Percentiles rank a stretch among this genome's conserved stretches.
phyloP scores from a whole-genome alignment of 2,888 invertebrate species.

The Pseudolycoriella hygida region DNA sequence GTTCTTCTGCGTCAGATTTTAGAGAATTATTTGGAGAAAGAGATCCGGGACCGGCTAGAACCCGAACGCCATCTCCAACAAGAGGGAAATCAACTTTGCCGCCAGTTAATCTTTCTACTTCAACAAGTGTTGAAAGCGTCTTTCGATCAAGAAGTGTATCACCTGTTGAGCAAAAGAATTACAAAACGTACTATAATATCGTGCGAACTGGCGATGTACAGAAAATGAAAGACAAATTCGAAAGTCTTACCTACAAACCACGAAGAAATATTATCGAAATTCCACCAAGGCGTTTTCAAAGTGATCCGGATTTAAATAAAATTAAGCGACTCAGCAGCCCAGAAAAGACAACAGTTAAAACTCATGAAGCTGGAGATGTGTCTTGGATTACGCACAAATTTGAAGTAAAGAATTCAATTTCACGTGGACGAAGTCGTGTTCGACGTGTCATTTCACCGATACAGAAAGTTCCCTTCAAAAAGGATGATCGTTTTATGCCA shows the following conservation, averaged over 20 bases:
- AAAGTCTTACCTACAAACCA: conserved; percentile 25
- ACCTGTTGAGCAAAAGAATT: conserved; percentile 48
- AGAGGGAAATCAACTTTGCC: conserved; percentile 4
- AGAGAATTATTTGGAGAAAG: conserved; percentile 70
- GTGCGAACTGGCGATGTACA: conserved; percentile 62
- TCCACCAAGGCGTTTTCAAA: conserved; percentile 44
- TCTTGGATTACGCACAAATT: conserved; percentile 41
- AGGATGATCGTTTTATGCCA: conserved; percentile 64
- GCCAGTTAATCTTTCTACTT: conserved; percentile 21
- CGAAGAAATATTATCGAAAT: conserved; percentile 23
- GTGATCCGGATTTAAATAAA: conserved; percentile 59
- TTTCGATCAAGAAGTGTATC: conserved; percentile 55
- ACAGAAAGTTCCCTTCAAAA: conserved; percentile 39
- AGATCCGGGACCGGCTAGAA: conserved; percentile 23
- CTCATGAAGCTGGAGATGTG: conserved; percentile 38
- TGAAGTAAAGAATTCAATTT: conserved; percentile 30
- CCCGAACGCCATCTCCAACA: conserved; percentile 5
- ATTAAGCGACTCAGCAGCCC: background rate
- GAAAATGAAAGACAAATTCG: conserved; percentile 60
- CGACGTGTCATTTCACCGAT: conserved; percentile 42
- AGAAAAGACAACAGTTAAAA: conserved; percentile 27
- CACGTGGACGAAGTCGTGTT: conserved; percentile 32
- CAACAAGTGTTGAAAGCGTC: conserved; percentile 45
- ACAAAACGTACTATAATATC: conserved; percentile 48
- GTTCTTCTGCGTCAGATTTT: conserved; percentile 37